phyloP scores from a whole-genome alignment of 1,140 invertebrate species.

The Arctopsyche grandis region DNA sequence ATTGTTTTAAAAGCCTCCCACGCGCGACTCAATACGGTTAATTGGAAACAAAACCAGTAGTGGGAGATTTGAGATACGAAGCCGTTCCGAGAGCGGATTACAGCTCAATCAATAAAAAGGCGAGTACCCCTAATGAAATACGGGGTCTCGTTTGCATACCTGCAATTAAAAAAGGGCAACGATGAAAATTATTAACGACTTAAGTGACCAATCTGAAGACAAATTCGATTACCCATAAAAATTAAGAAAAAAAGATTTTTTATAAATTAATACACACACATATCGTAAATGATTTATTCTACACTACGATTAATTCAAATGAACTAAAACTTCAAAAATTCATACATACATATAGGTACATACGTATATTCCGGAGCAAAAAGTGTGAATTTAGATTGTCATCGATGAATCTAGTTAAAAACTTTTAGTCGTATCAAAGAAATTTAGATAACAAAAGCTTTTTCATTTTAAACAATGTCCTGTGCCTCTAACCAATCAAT shows the following conservation, averaged over 20 bases:
- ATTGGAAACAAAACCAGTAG: constrained; percentile 54
- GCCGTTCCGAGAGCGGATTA: constrained; percentile 31
- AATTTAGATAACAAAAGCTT: no score
- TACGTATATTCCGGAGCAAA: no score
- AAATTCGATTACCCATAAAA: constrained; percentile 7
- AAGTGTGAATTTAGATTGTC: no score
- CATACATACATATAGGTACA: no score
- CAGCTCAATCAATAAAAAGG: constrained; percentile 45
- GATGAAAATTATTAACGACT: constrained; percentile 12
- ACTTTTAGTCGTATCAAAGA: no score
- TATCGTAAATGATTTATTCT: no score
- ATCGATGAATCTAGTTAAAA: no score
- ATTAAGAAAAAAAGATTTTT: not conserved
- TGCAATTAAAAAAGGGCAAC: not conserved
- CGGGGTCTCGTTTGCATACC: not conserved
- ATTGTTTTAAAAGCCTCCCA: constrained; percentile 33
- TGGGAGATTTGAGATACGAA: constrained; percentile 46
- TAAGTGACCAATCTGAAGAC: not conserved
- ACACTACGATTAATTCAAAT: no score
- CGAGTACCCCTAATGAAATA: not conserved
- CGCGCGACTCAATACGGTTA: constrained; percentile 35
- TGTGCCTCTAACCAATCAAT: no score
- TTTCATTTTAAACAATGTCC: no score
- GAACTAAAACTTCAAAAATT: no score
- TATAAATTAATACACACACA: no score